Percentiles rank a stretch among this genome's conserved stretches.
Evolutionary conservation across 2,797 vertebrate genomes (phyloP).

Genomic region (Anguilla megastoma): DNA sequence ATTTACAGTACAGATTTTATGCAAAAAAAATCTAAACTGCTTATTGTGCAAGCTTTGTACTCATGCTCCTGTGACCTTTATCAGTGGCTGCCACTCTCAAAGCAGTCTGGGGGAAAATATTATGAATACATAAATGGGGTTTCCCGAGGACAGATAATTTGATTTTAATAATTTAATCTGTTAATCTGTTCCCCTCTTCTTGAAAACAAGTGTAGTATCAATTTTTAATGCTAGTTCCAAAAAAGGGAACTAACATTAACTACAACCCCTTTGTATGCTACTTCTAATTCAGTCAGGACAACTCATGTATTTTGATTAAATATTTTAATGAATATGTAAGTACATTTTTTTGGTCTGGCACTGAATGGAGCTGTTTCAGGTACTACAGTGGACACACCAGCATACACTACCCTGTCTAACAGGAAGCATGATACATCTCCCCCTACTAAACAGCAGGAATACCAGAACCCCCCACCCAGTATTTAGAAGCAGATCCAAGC

Average conservation of each 20-base stretch:
- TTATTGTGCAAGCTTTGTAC: constrained; percentile 62
- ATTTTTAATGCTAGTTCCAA: not conserved
- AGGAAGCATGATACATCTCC: not conserved
- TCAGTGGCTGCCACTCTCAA: not conserved
- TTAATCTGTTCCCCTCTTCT: constrained; percentile 25
- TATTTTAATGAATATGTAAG: too few relatives aligned
- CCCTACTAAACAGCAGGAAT: too few relatives aligned
- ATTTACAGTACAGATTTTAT: constrained; percentile 47
- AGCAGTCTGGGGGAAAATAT: constrained; percentile 19
- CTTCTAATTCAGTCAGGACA: too few relatives aligned
- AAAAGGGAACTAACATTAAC: not conserved
- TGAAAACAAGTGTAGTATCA: constrained; percentile 7
- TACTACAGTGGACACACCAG: too few relatives aligned
- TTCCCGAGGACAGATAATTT: constrained; percentile 11
- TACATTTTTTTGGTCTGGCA: too few relatives aligned
- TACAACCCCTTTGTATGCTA: not conserved
- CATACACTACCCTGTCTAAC: too few relatives aligned
- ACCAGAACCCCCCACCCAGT: too few relatives aligned
- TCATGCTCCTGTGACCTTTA: constrained; percentile 29
- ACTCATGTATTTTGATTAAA: too few relatives aligned
- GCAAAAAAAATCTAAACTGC: constrained; percentile 44
- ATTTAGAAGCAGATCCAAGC: too few relatives aligned
- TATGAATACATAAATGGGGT: constrained; percentile 24
- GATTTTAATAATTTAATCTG: constrained; percentile 15
- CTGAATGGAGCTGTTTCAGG: too few relatives aligned